phyloP scores from a whole-genome alignment of 2,888 invertebrate genomes.

The Gastracanthus pulcherrimus region DNA sequence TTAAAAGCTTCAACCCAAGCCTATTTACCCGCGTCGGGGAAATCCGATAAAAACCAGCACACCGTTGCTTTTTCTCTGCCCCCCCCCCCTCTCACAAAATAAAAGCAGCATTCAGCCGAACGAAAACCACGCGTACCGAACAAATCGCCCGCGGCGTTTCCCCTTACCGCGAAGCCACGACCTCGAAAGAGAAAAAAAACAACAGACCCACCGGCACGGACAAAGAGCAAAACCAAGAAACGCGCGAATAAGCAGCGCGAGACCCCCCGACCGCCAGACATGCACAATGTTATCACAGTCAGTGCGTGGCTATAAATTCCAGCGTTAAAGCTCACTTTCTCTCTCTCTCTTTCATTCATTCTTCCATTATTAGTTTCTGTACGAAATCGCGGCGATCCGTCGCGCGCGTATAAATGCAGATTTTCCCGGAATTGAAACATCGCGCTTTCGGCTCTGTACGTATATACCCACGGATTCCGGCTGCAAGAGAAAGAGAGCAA shows the following conservation, averaged over 20 bases:
- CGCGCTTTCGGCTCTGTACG: too few relatives aligned
- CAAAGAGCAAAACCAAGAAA: neutral
- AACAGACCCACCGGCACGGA: too few relatives aligned
- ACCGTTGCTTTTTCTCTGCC: neutral
- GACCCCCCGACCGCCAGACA: too few relatives aligned
- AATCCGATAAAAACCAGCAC: neutral
- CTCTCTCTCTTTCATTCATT: too few relatives aligned
- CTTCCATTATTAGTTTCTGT: too few relatives aligned
- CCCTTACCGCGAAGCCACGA: neutral
- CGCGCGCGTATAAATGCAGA: too few relatives aligned
- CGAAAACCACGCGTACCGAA: too few relatives aligned
- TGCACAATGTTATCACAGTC: too few relatives aligned
- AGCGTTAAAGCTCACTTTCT: too few relatives aligned
- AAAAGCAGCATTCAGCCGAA: neutral
- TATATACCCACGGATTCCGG: neutral
- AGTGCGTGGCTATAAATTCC: too few relatives aligned
- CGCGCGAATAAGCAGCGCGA: too few relatives aligned
- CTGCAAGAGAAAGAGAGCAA: neutral
- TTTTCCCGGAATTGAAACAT: neutral
- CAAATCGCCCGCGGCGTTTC: neutral
- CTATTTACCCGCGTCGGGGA: neutral
- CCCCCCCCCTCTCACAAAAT: neutral
- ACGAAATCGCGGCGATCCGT: too few relatives aligned
- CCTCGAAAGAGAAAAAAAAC: neutral
- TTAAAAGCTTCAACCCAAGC: neutral